phyloP scores from a whole-genome alignment of 2,113 vertebrate genomes.

The Orthonyx spaldingii region DNA sequence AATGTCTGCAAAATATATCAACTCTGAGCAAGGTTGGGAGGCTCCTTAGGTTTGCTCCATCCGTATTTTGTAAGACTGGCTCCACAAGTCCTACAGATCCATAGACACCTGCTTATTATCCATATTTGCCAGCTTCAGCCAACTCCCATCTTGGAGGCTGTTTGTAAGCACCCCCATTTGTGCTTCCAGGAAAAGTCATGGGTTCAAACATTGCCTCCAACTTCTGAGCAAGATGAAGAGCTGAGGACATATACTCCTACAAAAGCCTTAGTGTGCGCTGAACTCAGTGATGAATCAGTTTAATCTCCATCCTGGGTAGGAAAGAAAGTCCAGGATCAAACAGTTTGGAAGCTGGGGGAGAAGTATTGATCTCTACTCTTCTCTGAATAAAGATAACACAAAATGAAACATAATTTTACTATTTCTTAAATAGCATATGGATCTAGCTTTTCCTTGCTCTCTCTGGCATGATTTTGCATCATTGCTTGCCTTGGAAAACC shows the following conservation, averaged over 20 bases:
- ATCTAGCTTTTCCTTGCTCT: neutral
- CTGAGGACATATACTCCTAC: neutral
- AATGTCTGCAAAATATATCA: neutral
- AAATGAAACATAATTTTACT: neutral
- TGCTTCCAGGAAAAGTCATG: neutral
- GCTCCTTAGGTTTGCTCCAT: neutral
- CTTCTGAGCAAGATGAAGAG: neutral
- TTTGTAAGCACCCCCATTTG: neutral
- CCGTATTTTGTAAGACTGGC: neutral
- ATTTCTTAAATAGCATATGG: neutral
- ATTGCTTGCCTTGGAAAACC: neutral
- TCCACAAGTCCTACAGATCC: neutral
- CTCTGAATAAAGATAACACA: neutral
- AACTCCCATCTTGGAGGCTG: neutral
- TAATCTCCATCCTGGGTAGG: neutral
- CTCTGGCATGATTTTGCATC: neutral
- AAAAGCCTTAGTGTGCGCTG: neutral
- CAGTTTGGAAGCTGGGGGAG: neutral
- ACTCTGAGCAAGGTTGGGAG: neutral
- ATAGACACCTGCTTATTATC: neutral
- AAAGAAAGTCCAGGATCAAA: neutral
- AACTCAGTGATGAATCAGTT: neutral
- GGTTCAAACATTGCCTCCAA: neutral
- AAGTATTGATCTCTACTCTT: neutral
- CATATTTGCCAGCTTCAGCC: neutral